Conservation (phyloP, 2,888 invertebrate genomes). For the Steromphala cineraria region DNA sequence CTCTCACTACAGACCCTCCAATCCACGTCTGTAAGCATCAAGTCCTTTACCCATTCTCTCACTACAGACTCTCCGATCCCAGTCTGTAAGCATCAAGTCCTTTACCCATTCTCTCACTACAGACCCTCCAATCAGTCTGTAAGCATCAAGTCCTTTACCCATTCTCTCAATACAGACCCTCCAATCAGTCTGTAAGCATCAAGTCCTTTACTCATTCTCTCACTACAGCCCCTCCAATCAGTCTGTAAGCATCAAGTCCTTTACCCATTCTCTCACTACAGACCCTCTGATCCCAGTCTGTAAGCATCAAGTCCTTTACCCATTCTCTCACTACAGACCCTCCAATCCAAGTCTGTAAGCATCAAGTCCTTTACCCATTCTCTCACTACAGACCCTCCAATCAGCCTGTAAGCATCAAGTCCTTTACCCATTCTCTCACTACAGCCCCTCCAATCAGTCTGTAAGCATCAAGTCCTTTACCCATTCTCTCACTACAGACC, state of each 20-base stretch:
- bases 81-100: neutral
- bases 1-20: neutral
- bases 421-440: neutral
- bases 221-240: no score
- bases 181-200: no score
- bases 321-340: no score
- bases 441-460: neutral
- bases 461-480: neutral
- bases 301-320: neutral
- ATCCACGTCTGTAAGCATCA: neutral
- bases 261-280: no score
- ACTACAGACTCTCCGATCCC: neutral
- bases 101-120: neutral
- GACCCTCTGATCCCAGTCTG: neutral
- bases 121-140: neutral
- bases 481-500: no score
- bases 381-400: no score
- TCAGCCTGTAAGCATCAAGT: constrained; percentile 2
- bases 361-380: no score
- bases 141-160: neutral
- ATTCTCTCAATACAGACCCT: no score
- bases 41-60: no score
- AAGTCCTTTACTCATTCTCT: no score
- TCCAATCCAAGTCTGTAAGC: no score
- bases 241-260: neutral